Evolutionary conservation across 2,797 vertebrate genomes (phyloP).

Genomic region (Cryptoblepharus egeriae): DNA sequence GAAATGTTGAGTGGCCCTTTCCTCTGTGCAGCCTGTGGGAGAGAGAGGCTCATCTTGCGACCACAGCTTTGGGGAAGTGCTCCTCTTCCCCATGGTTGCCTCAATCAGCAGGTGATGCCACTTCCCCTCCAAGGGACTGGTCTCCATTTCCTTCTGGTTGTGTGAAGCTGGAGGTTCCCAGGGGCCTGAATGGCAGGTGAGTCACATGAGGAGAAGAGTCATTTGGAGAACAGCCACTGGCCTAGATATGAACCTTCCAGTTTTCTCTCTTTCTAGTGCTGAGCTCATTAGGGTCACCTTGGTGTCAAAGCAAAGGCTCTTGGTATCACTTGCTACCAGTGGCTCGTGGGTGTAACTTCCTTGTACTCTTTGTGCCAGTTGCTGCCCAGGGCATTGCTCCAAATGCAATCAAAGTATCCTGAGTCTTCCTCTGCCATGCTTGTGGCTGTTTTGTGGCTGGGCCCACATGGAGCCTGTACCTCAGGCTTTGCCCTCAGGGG

Average conservation of each 20-base stretch:
- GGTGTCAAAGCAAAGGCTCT: background rate
- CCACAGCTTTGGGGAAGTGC: conserved; percentile 15
- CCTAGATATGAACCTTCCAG: conserved; percentile 72
- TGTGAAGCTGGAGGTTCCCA: conserved; percentile 64
- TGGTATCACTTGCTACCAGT: conserved; percentile 26
- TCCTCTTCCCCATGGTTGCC: background rate
- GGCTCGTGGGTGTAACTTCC: background rate
- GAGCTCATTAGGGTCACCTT: conserved; percentile 60
- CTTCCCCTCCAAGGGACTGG: conserved; percentile 38
- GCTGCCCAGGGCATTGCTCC: background rate
- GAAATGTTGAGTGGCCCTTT: background rate
- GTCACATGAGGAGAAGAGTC: conserved; percentile 71
- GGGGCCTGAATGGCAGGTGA: conserved; percentile 71
- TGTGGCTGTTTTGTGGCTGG: background rate
- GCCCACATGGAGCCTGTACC: background rate
- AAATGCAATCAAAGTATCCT: background rate
- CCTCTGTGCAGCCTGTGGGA: background rate
- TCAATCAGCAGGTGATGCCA: conserved; percentile 14
- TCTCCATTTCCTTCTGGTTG: conserved; percentile 8
- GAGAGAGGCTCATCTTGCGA: background rate
- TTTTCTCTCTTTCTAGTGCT: conserved; percentile 63
- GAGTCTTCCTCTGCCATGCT: background rate
- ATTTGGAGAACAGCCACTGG: conserved; percentile 76
- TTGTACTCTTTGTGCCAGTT: background rate
- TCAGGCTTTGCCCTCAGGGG: too few relatives aligned